These are phyloP conservation scores for Drosophila malerkotliana DNA, from an alignment of 1,140 invertebrate species.

Conservation along the genomic window DNA sequence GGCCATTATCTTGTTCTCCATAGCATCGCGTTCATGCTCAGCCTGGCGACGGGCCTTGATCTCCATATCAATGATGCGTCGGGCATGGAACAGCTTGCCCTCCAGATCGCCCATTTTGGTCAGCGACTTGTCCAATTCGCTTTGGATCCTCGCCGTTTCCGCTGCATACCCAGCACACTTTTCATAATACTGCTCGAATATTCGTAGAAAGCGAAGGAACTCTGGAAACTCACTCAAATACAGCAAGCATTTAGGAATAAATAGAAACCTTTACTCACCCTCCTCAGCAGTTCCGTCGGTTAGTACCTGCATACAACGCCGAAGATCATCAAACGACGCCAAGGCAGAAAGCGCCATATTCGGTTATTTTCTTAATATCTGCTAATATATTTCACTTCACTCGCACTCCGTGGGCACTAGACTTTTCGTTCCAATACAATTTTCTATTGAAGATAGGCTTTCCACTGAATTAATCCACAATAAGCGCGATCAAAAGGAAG, in stretches of 20 bases:
- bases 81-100: conserved; percentile 90
- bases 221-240: conserved; percentile 84
- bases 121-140: conserved; percentile 87
- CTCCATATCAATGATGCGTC: conserved; percentile 91
- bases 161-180: conserved; percentile 88
- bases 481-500: conserved; percentile 36
- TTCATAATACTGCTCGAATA: conserved; percentile 89
- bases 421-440: not conserved
- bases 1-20: conserved; percentile 89
- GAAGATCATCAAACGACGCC: conserved; percentile 88
- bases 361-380: not conserved
- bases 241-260: not conserved
- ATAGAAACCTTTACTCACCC: conserved; percentile 84
- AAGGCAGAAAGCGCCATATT: conserved; percentile 84
- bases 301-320: conserved; percentile 87
- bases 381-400: not conserved
- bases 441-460: not conserved
- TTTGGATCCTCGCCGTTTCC: conserved; percentile 88
- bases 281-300: conserved; percentile 88
- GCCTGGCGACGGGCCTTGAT: conserved; percentile 87
- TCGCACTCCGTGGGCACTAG: conserved; percentile 3
- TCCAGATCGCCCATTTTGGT: conserved; percentile 89
- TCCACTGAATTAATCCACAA: conserved; percentile 10
- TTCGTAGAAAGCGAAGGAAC: conserved; percentile 88
- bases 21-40: conserved; percentile 87